Percentiles rank a stretch among this genome's conserved stretches.
phyloP scores from a whole-genome alignment of 2,888 invertebrate species.

The Resseliella maxima region DNA sequence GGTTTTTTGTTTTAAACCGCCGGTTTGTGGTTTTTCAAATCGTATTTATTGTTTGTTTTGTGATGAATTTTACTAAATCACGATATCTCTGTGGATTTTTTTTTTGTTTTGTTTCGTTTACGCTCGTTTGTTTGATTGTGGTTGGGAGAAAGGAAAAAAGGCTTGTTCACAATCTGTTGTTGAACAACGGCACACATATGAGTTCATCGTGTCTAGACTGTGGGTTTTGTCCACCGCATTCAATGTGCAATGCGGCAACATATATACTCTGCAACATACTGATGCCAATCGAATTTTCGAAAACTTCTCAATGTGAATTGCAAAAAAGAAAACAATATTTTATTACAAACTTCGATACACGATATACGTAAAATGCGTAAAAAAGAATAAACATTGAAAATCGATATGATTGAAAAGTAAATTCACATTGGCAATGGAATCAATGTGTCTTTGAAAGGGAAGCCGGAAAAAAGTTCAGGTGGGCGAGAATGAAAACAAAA shows the following conservation, averaged over 20 bases:
- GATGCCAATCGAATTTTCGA: slow-evolving; percentile 6
- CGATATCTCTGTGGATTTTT: neutral
- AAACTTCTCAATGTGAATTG: neutral
- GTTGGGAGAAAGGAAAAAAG: neutral
- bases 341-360: neutral
- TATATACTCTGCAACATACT: neutral
- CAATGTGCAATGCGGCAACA: neutral
- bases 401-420: too few relatives aligned
- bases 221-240: slow-evolving; percentile 8
- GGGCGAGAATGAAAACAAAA: too few relatives aligned
- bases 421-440: too few relatives aligned
- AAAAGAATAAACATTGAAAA: too few relatives aligned
- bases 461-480: too few relatives aligned
- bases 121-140: neutral
- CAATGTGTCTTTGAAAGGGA: too few relatives aligned
- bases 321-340: neutral
- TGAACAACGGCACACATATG: neutral
- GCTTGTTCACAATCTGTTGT: slow-evolving; percentile 2
- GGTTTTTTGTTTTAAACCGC: neutral
- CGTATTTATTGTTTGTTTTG: neutral
- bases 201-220: slow-evolving; percentile 29
- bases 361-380: neutral
- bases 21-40: neutral
- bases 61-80: neutral
- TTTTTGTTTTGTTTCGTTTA: neutral